Evolutionary conservation across 2,888 invertebrate species (phyloP).

Genomic region (Nephrotoma guestfalica): DNA sequence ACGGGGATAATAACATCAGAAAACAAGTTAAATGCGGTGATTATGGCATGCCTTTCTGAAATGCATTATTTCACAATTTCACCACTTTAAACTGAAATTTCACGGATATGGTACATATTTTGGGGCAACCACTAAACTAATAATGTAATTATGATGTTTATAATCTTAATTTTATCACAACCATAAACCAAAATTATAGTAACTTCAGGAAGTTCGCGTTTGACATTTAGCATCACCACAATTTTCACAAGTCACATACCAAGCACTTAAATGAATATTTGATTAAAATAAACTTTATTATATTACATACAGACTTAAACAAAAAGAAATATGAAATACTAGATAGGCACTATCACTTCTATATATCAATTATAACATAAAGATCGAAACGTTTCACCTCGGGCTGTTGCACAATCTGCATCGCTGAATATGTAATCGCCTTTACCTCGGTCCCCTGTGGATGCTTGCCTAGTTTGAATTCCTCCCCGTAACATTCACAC

Average conservation of each 20-base stretch:
- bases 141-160: neutral
- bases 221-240: neutral
- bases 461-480: conserved; percentile 83
- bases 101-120: neutral
- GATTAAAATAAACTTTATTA: neutral
- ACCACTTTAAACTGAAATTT: neutral
- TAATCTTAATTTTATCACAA: neutral
- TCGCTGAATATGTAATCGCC: conserved; percentile 98
- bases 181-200: neutral
- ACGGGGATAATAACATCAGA: neutral
- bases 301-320: neutral
- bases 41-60: neutral
- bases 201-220: neutral
- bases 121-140: neutral
- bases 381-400: conserved; percentile 64
- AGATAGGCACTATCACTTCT: conserved; percentile 12
- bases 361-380: conserved; percentile 98
- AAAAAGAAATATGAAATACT: neutral
- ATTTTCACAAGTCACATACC: neutral
- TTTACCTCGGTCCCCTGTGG: conserved; percentile 97
- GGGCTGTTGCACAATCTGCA: conserved; percentile 75
- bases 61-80: neutral
- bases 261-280: neutral
- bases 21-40: neutral
- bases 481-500: conserved; percentile 79